phyloP scores from a whole-genome alignment of 1,140 invertebrate genomes.

The Scaptomyza montana region DNA sequence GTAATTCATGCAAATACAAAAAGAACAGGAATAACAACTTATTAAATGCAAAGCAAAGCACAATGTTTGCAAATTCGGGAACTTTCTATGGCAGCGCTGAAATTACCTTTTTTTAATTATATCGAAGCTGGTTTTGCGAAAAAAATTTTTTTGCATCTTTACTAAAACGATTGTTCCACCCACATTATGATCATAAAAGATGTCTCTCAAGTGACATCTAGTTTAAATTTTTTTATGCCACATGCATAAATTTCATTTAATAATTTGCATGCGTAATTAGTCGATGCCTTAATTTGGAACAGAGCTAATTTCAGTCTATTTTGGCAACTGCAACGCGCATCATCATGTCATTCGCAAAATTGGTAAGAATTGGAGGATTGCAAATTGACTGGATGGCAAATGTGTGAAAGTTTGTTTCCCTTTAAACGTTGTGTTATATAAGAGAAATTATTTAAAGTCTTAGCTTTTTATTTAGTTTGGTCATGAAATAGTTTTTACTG shows the following conservation, averaged over 20 bases:
- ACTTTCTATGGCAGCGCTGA: not conserved
- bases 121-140: too few relatives aligned
- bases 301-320: conserved; percentile 64
- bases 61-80: not conserved
- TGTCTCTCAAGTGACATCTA: too few relatives aligned
- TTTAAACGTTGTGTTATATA: too few relatives aligned
- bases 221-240: too few relatives aligned
- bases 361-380: conserved; percentile 56
- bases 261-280: not conserved
- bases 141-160: too few relatives aligned
- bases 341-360: conserved; percentile 75
- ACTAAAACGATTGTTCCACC: too few relatives aligned
- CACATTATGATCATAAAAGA: too few relatives aligned
- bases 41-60: not conserved
- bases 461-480: too few relatives aligned
- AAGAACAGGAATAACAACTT: not conserved
- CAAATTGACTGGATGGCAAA: not conserved
- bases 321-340: conserved; percentile 70
- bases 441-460: too few relatives aligned
- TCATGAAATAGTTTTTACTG: too few relatives aligned
- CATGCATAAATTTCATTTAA: too few relatives aligned
- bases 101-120: not conserved
- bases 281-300: conserved; percentile 53
- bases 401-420: conserved; percentile 16
- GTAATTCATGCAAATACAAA: not conserved